phyloP scores from a whole-genome alignment of 2,888 invertebrate genomes.

The Parochlus steinenii region DNA sequence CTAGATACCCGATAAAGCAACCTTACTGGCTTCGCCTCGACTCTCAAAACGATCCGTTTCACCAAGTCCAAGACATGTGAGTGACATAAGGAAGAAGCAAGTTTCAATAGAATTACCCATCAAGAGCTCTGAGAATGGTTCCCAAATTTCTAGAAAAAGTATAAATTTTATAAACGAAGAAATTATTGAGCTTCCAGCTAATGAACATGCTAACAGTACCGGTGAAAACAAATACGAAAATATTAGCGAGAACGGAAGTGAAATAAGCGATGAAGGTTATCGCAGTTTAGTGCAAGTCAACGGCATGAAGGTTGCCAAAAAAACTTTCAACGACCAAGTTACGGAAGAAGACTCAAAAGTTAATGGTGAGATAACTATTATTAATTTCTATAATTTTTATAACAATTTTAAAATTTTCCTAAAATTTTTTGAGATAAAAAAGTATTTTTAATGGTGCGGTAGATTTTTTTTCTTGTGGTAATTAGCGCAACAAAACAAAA shows the following conservation, averaged over 20 bases:
- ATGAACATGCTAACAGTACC: conserved; percentile 16
- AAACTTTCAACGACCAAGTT: conserved; percentile 51
- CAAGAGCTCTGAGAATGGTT: conserved; percentile 21
- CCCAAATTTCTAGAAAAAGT: conserved; percentile 13
- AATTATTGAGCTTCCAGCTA: conserved; percentile 9
- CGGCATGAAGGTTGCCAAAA: conserved; percentile 29
- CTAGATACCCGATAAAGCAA: conserved; percentile 4
- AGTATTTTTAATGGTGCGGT: too few species aligned
- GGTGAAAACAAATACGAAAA: conserved; percentile 32
- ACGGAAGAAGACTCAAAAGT: conserved; percentile 56
- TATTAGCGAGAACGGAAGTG: conserved; percentile 64
- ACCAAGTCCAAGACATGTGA: conserved; percentile 26
- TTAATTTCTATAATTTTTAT: conserved; percentile 14
- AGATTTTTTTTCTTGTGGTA: too few species aligned
- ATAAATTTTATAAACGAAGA: conserved; percentile 14
- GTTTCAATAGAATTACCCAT: conserved; percentile 21
- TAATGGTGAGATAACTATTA: conserved; percentile 35
- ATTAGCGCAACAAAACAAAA: too few species aligned
- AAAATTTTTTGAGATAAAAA: too few species aligned
- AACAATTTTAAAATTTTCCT: too few species aligned
- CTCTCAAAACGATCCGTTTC: conserved; percentile 27
- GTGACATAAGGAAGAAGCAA: conserved; percentile 26
- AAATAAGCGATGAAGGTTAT: conserved; percentile 74
- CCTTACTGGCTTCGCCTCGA: conserved; percentile 19
- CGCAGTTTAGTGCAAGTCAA: conserved; percentile 50